A percentile compares a stretch with the other conserved stretches of the same genome.
These are phyloP conservation scores for Scylla paramamosain DNA, from an alignment of 1,140 invertebrate species.

Conservation along the genomic window DNA sequence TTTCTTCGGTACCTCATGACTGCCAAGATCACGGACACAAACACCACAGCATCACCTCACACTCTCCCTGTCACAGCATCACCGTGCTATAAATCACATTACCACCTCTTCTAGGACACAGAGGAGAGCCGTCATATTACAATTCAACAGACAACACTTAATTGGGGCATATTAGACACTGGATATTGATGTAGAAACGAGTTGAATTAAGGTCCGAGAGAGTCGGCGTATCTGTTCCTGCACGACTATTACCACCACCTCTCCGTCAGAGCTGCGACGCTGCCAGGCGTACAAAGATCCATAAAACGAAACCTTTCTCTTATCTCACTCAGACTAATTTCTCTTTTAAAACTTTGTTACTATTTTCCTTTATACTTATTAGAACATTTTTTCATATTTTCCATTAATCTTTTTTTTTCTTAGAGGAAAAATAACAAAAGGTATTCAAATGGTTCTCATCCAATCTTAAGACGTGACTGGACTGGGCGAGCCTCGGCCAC, in stretches of 20 bases:
- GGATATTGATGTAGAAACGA: conserved; percentile 66
- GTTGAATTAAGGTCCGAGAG: conserved; percentile 41
- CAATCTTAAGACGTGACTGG: conserved; percentile 64
- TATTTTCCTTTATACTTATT: neutral
- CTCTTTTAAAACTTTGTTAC: neutral
- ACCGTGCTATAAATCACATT: conserved; percentile 54
- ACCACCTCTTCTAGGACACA: conserved; percentile 51
- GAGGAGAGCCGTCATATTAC: conserved; percentile 63
- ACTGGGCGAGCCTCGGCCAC: conserved; percentile 44
- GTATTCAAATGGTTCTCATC: conserved; percentile 65
- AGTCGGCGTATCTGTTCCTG: conserved; percentile 41
- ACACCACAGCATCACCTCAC: conserved; percentile 43
- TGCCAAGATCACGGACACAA: neutral
- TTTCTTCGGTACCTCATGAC: conserved; percentile 38
- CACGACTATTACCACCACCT: conserved; percentile 36
- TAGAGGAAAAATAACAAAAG: conserved; percentile 13
- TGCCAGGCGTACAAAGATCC: conserved; percentile 45
- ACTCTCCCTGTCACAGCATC: neutral
- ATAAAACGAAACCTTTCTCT: conserved; percentile 40
- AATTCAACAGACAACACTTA: conserved; percentile 66
- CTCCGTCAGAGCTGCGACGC: neutral
- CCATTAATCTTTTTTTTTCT: neutral
- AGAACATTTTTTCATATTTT: neutral
- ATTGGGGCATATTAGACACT: conserved; percentile 56
- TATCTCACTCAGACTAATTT: neutral